These are phyloP conservation scores for Scatophagus argus DNA, from an alignment of 2,113 vertebrate genomes.

Conservation along the genomic window DNA sequence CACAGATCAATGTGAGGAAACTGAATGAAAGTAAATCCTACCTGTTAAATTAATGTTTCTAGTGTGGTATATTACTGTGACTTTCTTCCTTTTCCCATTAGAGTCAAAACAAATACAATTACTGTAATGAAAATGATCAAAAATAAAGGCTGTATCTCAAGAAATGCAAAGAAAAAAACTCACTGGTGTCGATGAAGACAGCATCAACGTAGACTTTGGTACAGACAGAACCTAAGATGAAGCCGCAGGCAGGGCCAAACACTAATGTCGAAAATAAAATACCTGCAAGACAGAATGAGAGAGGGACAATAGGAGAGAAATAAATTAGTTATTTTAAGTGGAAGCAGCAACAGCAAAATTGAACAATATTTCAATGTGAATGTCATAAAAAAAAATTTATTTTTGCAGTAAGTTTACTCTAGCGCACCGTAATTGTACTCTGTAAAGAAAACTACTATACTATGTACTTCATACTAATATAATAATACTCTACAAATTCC, in stretches of 20 bases:
- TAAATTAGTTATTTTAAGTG: background rate
- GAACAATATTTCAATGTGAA: background rate
- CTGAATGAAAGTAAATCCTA: no score
- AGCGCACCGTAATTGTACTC: no score
- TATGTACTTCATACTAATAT: no score
- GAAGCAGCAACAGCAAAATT: background rate
- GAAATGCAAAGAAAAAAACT: conserved; percentile 46
- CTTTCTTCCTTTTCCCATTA: background rate
- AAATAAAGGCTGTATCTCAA: background rate
- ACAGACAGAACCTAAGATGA: conserved; percentile 84
- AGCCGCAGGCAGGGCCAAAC: conserved; percentile 84
- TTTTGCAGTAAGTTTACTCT: background rate
- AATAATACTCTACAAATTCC: no score
- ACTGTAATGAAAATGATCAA: background rate
- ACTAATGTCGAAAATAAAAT: conserved; percentile 85
- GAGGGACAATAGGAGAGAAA: background rate
- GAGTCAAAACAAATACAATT: background rate
- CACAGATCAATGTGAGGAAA: background rate
- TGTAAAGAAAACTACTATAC: no score
- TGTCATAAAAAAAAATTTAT: background rate
- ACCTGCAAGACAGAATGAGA: conserved; percentile 68
- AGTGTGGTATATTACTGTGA: background rate
- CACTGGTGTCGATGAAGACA: conserved; percentile 85
- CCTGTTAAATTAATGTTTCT: background rate
- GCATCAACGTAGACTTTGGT: conserved; percentile 87